phyloP scores from a whole-genome alignment of 2,888 invertebrate species.

The Bibio marci region DNA sequence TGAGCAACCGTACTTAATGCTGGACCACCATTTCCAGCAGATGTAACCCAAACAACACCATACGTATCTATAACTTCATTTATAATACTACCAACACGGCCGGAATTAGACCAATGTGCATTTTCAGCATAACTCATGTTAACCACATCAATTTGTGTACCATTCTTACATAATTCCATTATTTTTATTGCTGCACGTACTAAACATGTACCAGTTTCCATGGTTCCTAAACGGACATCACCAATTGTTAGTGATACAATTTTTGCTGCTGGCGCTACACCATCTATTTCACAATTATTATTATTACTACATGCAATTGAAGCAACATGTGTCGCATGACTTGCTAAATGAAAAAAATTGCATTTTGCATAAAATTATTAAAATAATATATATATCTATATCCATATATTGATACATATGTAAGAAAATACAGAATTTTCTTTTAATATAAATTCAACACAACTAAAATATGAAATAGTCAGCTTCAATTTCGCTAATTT shows the following conservation, averaged over 20 bases:
- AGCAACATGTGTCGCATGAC: conserved; percentile 96
- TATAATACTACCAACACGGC: conserved; percentile 73
- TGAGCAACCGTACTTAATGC: conserved; percentile 78
- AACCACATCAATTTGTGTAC: conserved; percentile 62
- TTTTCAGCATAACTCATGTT: conserved; percentile 99
- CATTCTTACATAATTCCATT: conserved; percentile 47
- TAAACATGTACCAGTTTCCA: conserved; percentile 93
- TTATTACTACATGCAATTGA: conserved; percentile 84
- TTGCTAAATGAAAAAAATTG: conserved; percentile 44
- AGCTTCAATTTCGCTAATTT: too few relatives aligned
- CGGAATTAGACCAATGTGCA: conserved; percentile 76
- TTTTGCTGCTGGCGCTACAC: conserved; percentile 92
- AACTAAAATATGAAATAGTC: too few relatives aligned
- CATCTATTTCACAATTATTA: conserved; percentile 73
- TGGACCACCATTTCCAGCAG: conserved; percentile 73
- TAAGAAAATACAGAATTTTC: too few relatives aligned
- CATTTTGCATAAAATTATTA: too few relatives aligned
- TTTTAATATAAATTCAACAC: too few relatives aligned
- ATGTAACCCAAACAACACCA: conserved; percentile 82
- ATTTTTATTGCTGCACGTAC: conserved; percentile 81
- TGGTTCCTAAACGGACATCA: conserved; percentile 79
- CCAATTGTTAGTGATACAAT: conserved; percentile 84
- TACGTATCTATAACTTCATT: conserved; percentile 79
- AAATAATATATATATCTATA: too few relatives aligned
- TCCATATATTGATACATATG: too few relatives aligned